Evolutionary conservation across 2,797 vertebrate genomes (phyloP), one percentile per base, ranked within the genome.

Genomic region (Dendrocincla fuliginosa): DNA sequence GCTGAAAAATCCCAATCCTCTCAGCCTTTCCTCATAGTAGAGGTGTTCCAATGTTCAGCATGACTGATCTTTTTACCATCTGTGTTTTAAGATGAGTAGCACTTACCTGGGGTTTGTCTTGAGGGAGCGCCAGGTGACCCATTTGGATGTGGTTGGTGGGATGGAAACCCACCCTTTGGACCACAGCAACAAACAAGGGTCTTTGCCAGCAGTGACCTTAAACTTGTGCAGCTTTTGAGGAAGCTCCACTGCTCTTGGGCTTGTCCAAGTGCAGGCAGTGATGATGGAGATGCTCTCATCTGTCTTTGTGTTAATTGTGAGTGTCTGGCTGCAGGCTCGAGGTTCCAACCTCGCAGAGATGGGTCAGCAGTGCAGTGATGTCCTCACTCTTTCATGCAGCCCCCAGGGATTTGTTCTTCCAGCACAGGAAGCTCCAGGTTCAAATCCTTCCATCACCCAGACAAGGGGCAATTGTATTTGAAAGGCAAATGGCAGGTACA

Each of bases 201-300:
- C 22, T 30, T 41, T 83, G 60, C 44, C 71, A 47, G 2, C 0
- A 0, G n/a, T 39, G 64, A n/a, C 79, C 42, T 80, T 23, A 59
- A 46, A n/a, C 24, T 28, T 37, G 4, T 32, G 61, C 16, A 11
- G 59, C 8, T 42, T 0, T 4, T 6, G 22, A 64, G 20, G n/a
- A 53, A 73, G 11, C 9, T 35, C n/a, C 4, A 10, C 8, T 67
- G 3, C 25, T 59, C 17, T 61, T 2, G 10, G 55, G 28, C 19
- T 32, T 44, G 17, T 52, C 49, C 0, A 1, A 42, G 52, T 44
- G 44, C 63, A 75, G 28, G 13, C 16, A 16, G 2, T 16, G 41
- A 33, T 17, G 60, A 41, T 16, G 53, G 90, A 57, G 69, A 33
- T 13, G 67, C 7, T 69, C 25, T 75, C 2, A 2, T 37, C 11